Base-by-base conservation (phyloP, 2,113 vertebrate genomes). In the Syngnathoides biaculeatus region DNA sequence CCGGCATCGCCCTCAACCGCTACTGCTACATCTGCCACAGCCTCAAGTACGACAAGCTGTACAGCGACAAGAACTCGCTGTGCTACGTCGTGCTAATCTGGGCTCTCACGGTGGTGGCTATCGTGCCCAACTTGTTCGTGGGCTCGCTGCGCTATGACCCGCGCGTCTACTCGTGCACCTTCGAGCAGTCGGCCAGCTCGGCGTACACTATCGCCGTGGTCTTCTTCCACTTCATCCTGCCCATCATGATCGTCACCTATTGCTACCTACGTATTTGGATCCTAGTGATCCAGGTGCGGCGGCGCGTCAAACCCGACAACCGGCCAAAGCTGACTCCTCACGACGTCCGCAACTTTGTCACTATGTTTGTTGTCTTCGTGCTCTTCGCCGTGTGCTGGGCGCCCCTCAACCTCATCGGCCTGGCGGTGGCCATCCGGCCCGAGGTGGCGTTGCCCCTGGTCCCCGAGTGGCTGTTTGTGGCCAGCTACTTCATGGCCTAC, bases 1-100 rank as follows among this genome's bases (percentile, higher is more conserved):
- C 96, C 0, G 96, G 94, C 77, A 98, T 99, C 9, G 97, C 97
- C 75, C 89, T 99, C 73, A 99, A 99, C 84, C 92, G 96, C 17
- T 98, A 99, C 84, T 98, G 97, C 82, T 98, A 95, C 73, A 95
- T 98, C 90, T 98, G 96, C 87, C 97, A 98, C 91, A 96, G 97
- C 70, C 92, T 97, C 82, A 94, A 93, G 80, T 98, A 98, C 0
- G 93, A 97, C 81, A 94, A 90, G 73, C 88, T 97, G 39, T 99
- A 94, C 90, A 96, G 95, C 3, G 88, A 93, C 90, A 95, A 90
- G 84, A 96, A 96, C 81, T 94, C 96, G 0, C 77, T 98, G 56
- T 96, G 95, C 88, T 97, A 93, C 0, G 95, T 98, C 72, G 42
- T 94, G 72, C 79, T 98, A 0, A 97, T 99, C 55, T 98, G 97